These are phyloP conservation scores for Phrynocephalus forsythii DNA, from an alignment of 2,797 vertebrate species.

Conservation along the genomic window DNA sequence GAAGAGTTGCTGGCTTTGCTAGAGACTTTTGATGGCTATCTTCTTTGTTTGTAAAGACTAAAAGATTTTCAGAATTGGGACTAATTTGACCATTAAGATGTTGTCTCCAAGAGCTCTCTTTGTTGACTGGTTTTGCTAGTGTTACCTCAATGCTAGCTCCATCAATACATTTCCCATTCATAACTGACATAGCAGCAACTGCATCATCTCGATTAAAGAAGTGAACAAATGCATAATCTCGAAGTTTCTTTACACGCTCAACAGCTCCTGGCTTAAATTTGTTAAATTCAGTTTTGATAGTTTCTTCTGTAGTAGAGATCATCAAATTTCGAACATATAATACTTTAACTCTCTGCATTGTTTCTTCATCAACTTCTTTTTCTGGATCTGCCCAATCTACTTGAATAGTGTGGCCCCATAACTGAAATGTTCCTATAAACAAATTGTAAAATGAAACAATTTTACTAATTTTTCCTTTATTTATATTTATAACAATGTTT, in stretches of 20 bases:
- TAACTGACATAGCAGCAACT: slow-evolving; percentile 83
- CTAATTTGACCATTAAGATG: slow-evolving; percentile 76
- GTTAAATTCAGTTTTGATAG: slow-evolving; percentile 89
- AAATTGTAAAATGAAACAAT: slow-evolving; percentile 37
- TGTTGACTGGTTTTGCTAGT: slow-evolving; percentile 89
- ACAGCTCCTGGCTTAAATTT: slow-evolving; percentile 88
- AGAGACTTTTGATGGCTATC: slow-evolving; percentile 75
- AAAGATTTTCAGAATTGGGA: slow-evolving; percentile 74
- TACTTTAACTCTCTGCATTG: slow-evolving; percentile 91
- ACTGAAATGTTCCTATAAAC: slow-evolving; percentile 85
- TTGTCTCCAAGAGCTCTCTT: slow-evolving; percentile 79
- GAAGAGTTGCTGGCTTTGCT: slow-evolving; percentile 73
- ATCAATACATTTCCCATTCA: slow-evolving; percentile 90
- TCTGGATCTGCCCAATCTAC: slow-evolving; percentile 97
- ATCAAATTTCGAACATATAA: slow-evolving; percentile 91
- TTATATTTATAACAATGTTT: not conserved
- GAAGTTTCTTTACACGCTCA: slow-evolving; percentile 93
- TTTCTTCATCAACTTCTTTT: slow-evolving; percentile 91
- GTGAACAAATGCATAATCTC: slow-evolving; percentile 94
- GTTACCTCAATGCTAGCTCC: slow-evolving; percentile 88
- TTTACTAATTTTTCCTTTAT: not conserved
- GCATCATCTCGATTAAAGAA: slow-evolving; percentile 91
- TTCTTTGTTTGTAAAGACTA: slow-evolving; percentile 81
- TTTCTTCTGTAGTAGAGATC: slow-evolving; percentile 91
- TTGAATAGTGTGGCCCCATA: slow-evolving; percentile 92